Evolutionary conservation across 2,797 vertebrate genomes (phyloP).

Genomic region (Brachyalestes nurse): DNA sequence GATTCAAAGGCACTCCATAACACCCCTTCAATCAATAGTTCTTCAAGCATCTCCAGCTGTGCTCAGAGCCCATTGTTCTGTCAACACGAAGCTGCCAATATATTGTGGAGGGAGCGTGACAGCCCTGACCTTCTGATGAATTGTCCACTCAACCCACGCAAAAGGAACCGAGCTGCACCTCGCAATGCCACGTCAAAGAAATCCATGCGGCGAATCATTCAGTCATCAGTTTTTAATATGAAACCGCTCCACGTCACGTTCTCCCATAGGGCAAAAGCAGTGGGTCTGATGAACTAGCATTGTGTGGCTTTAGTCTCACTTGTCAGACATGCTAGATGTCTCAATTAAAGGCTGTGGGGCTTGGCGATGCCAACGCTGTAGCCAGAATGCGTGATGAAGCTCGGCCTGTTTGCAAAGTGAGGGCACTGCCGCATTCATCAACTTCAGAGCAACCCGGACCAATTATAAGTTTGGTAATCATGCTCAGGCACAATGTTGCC

Average conservation of each 20-base stretch:
- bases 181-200: conserved; percentile 53
- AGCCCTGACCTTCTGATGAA: conserved; percentile 76
- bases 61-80: conserved; percentile 66
- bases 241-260: conserved; percentile 30
- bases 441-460: conserved; percentile 70
- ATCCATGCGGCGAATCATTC: conserved; percentile 30
- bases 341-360: conserved; percentile 45
- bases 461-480: conserved; percentile 79
- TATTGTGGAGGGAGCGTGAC: conserved; percentile 63
- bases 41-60: conserved; percentile 50
- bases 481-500: conserved; percentile 62
- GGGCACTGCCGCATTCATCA: conserved; percentile 79
- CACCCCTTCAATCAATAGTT: conserved; percentile 51
- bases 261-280: conserved; percentile 31
- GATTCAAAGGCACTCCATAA: conserved; percentile 45
- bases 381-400: conserved; percentile 72
- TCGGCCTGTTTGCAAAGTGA: conserved; percentile 75
- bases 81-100: conserved; percentile 66
- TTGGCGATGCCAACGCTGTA: conserved; percentile 41
- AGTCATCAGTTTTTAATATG: conserved; percentile 37
- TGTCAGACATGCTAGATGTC: conserved; percentile 47
- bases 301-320: conserved; percentile 28
- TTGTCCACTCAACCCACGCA: conserved; percentile 70
- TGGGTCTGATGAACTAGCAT: neutral
- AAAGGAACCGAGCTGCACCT: neutral